These are phyloP conservation scores for Lacanobia wlatinum DNA, from an alignment of 2,888 invertebrate species.

Conservation along the genomic window DNA sequence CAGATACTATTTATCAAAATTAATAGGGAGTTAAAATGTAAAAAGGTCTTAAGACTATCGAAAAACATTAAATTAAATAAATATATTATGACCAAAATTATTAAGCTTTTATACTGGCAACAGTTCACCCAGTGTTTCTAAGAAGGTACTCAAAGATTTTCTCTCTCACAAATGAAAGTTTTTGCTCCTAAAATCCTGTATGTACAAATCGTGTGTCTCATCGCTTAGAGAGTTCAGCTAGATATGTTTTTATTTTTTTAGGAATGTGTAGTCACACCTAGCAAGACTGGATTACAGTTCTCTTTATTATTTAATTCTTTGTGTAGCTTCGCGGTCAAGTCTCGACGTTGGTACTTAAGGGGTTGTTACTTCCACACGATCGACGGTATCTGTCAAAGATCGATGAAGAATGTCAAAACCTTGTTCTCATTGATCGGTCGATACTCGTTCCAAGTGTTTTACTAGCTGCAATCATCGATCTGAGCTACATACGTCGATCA, in stretches of 20 bases:
- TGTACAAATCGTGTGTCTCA: slow-evolving; percentile 83
- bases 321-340: slow-evolving; percentile 63
- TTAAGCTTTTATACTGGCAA: slow-evolving; percentile 19
- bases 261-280: slow-evolving; percentile 73
- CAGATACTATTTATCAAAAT: neutral
- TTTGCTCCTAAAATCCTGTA: slow-evolving; percentile 87
- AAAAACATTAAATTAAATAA: neutral
- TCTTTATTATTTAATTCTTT: slow-evolving; percentile 68
- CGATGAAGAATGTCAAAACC: neutral
- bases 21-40: neutral
- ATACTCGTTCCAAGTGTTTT: neutral
- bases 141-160: slow-evolving; percentile 42
- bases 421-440: neutral
- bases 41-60: neutral
- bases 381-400: neutral
- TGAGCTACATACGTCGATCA: neutral
- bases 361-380: slow-evolving; percentile 11
- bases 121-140: slow-evolving; percentile 58
- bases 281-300: slow-evolving; percentile 75
- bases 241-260: slow-evolving; percentile 74
- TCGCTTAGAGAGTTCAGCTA: slow-evolving; percentile 80
- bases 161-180: slow-evolving; percentile 55
- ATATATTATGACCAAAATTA: neutral
- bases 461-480: neutral
- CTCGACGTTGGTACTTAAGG: slow-evolving; percentile 54